Percentiles rank a stretch among this genome's conserved stretches.
Conservation (phyloP, 1,140 invertebrate genomes). For the Bombus fervidus region DNA sequence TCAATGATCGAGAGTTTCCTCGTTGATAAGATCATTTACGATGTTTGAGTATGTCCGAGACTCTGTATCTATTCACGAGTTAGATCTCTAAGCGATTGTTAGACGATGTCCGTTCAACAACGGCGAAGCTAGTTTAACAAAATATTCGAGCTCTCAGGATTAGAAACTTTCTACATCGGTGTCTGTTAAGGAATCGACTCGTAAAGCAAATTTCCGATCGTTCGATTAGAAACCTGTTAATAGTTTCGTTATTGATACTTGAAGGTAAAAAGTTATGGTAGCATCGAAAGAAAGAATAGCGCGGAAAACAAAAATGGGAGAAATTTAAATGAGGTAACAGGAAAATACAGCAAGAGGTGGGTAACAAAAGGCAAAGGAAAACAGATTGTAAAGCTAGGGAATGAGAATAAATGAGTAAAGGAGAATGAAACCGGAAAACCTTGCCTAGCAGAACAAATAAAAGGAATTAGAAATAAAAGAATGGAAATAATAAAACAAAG, state of each 20-base stretch:
- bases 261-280: too few species aligned
- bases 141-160: not conserved
- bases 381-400: not conserved
- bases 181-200: not conserved
- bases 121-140: not conserved
- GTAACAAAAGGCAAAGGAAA: not conserved
- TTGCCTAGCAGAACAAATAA: not conserved
- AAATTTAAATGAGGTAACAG: not conserved
- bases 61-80: not conserved
- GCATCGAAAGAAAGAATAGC: not conserved
- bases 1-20: too few species aligned
- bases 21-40: not conserved
- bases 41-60: not conserved
- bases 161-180: not conserved
- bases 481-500: constrained; percentile 23
- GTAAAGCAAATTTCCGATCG: too few species aligned
- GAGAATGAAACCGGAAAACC: not conserved
- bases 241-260: too few species aligned
- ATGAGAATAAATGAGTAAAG: not conserved
- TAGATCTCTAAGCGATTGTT: constrained; percentile 13
- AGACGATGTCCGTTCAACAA: not conserved
- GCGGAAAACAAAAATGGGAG: too few species aligned
- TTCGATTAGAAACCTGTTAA: too few species aligned
- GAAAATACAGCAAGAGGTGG: not conserved
- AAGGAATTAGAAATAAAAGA: not conserved